Percentiles rank a stretch among this genome's conserved stretches.
phyloP scores from a whole-genome alignment of 2,113 vertebrate genomes.

The Manacus vitellinus region DNA sequence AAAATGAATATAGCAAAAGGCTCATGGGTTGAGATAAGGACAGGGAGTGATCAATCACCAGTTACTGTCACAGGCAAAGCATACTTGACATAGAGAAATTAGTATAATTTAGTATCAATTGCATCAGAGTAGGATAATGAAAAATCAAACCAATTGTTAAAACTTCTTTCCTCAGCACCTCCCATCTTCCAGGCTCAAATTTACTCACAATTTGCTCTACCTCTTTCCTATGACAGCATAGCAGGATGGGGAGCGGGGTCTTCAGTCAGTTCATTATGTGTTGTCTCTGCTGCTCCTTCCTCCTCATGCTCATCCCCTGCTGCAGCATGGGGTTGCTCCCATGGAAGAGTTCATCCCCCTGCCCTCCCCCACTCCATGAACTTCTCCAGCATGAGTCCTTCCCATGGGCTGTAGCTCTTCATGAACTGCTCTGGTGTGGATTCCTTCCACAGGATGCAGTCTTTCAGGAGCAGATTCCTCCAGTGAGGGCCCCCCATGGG shows the following conservation, averaged over 20 bases:
- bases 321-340: fast-evolving
- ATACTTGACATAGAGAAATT: not conserved
- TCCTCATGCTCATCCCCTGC: not conserved
- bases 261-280: not conserved
- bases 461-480: not conserved
- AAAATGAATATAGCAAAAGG: not conserved
- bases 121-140: not conserved
- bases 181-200: not conserved
- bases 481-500: fast-evolving
- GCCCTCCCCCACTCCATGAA: too few relatives aligned
- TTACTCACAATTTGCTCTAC: not conserved
- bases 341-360: not conserved
- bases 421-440: fast-evolving
- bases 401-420: not conserved
- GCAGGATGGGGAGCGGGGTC: fast-evolving
- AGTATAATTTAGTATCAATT: not conserved
- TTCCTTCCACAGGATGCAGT: not conserved
- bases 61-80: not conserved
- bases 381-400: not conserved
- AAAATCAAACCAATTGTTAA: not conserved
- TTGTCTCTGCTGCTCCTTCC: not conserved
- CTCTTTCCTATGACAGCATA: fast-evolving
- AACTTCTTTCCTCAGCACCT: not conserved
- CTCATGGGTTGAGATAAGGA: not conserved
- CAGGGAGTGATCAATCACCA: not conserved